phyloP scores from a whole-genome alignment of 2,113 vertebrate genomes.

The Trematocara macrostoma region DNA sequence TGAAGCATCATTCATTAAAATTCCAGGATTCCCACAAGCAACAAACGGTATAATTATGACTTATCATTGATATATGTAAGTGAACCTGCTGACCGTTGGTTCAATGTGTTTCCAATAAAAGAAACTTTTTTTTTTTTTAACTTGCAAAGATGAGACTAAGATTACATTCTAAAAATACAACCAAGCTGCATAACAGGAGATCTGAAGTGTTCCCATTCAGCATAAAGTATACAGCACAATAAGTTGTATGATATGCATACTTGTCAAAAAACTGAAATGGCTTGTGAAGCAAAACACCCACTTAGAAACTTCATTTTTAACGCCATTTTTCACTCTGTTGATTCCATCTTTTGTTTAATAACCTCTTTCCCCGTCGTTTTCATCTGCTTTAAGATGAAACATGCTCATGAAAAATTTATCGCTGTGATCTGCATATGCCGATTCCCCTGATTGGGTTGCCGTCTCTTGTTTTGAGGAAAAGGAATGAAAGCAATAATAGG shows the following conservation, averaged over 20 bases:
- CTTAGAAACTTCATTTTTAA: conserved; percentile 55
- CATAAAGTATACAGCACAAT: conserved; percentile 6
- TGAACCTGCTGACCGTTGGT: conserved; percentile 35
- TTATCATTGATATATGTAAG: conserved; percentile 44
- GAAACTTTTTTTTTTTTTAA: not conserved
- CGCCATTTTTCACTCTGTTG: conserved; percentile 44
- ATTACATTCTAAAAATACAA: conserved; percentile 9
- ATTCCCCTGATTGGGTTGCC: conserved; percentile 61
- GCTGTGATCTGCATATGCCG: conserved; percentile 65
- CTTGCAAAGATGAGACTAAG: not conserved
- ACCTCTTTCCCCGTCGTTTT: conserved; percentile 39
- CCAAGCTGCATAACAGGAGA: conserved; percentile 6
- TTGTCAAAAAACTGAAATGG: conserved; percentile 40
- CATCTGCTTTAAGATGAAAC: conserved; percentile 48
- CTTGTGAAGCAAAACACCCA: conserved; percentile 59
- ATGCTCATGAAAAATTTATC: conserved; percentile 71
- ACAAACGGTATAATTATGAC: conserved; percentile 46
- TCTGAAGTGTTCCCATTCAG: conserved; percentile 13
- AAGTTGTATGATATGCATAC: conserved; percentile 12
- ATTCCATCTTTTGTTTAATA: conserved; percentile 69
- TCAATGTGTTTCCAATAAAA: conserved; percentile 15
- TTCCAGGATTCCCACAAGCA: conserved; percentile 39
- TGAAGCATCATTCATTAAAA: conserved; percentile 53
- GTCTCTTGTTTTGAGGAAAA: conserved; percentile 44
- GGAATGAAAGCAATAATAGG: conserved; percentile 43